Base-by-base conservation (phyloP, 2,888 invertebrate species). In the Geophilus truncorum region DNA sequence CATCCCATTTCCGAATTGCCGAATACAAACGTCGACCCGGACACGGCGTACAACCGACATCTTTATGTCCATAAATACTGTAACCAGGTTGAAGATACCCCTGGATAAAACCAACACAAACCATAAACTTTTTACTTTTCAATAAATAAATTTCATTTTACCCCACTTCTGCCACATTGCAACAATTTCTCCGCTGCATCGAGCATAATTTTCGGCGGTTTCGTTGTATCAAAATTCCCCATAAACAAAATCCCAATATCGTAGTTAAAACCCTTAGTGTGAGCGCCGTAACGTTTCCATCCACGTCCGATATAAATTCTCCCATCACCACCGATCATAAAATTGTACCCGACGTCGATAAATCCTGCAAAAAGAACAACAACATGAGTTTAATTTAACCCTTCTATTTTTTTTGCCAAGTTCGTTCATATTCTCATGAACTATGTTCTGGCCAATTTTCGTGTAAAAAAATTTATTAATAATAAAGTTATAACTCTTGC, bases 191-290 rank as follows among this genome's bases (percentile, higher is more conserved):
- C 10, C 2, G 76, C 28, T 18, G 76, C 18, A 9, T 76, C 34
- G n/a, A 76, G 18, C 76, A 76, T 76, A 7, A 5, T n/a, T 34
- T 76, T 21, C 6, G 76, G 76, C 10, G 76, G 76, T 30, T 9
- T 1, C 7, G 25, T 6, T 1, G 25, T 18, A 6, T 76, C 76
- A 18, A 32, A 76, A 76, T 76, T 76, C 15, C 76, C 76, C 30
- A 76, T 2, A n/a, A 76, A 76, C 10, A 34, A 76, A 76, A 76
- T 76, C 15, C 76, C 76, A 25, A 76, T 76, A 18, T 76, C 76
- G 30, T 76, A 32, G 28, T 76, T 76, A 76, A 32, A 76, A 28
- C 28, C 28, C 5, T 18, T 76, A 30, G 76, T 76, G 15, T 76
- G 76, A 76, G 25, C 76, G 21, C 76, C 76, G 28, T 12, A 18